Conservation (phyloP, 2,113 vertebrate species). For the Rousettus leschenaultii region DNA sequence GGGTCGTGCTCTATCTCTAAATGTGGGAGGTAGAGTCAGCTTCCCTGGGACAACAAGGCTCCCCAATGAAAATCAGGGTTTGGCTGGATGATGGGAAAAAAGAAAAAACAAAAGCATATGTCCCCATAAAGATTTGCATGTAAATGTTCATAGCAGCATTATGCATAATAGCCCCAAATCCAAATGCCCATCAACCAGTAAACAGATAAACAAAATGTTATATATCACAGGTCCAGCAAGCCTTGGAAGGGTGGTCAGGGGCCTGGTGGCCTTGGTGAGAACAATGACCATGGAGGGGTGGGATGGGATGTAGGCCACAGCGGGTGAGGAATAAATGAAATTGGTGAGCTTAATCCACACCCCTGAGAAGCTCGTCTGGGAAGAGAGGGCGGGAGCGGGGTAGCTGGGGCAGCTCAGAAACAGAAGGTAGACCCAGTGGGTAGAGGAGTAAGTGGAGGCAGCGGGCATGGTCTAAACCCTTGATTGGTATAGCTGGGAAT, state of each 20-base stretch:
- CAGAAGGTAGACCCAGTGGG: neutral
- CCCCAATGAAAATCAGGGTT: neutral
- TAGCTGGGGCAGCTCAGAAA: neutral
- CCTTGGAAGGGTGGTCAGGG: neutral
- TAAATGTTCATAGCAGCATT: neutral
- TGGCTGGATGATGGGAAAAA: neutral
- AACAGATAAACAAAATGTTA: too few species aligned
- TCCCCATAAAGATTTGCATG: neutral
- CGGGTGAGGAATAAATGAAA: neutral
- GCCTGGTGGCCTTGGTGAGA: neutral
- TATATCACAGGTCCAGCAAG: neutral
- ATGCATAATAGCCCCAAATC: neutral
- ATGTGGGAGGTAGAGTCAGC: neutral
- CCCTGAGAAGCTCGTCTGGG: neutral
- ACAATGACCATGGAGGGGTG: neutral
- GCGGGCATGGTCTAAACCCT: neutral
- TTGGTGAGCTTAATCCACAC: neutral
- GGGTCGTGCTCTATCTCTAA: neutral
- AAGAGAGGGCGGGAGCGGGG: neutral
- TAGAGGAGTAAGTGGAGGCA: neutral
- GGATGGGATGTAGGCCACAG: too few species aligned
- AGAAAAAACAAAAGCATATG: neutral
- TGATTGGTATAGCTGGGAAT: neutral
- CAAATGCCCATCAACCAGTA: too few species aligned
- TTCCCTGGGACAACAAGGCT: neutral